Conservation (phyloP, 1,140 invertebrate genomes). For the Wiebesia pumilae region DNA sequence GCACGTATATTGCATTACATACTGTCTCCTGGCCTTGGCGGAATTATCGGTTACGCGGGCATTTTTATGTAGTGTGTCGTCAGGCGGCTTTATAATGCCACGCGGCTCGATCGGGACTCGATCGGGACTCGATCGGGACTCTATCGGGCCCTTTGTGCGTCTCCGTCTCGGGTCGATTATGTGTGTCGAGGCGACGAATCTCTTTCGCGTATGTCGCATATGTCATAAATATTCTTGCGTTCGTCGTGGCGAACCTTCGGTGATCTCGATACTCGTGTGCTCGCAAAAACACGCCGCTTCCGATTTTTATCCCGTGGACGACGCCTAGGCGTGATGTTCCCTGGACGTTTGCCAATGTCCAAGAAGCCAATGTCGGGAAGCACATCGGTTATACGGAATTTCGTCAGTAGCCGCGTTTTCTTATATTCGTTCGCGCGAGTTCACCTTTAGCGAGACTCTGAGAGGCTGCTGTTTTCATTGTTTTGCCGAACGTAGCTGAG, state of each 20-base stretch:
- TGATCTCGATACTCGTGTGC: background rate
- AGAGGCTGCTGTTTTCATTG: background rate
- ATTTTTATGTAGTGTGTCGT: background rate
- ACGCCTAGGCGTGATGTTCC: background rate
- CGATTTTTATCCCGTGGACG: background rate
- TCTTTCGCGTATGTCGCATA: background rate
- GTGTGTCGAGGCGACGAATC: background rate
- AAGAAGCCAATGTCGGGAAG: too few relatives aligned
- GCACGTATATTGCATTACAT: background rate
- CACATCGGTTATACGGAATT: too few relatives aligned
- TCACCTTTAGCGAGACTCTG: too few relatives aligned
- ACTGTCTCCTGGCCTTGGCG: background rate
- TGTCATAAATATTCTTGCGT: background rate
- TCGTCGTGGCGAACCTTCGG: background rate
- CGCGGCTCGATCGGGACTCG: background rate
- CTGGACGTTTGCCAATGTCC: background rate
- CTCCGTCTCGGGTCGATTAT: background rate
- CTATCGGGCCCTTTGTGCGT: background rate
- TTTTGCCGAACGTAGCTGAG: background rate
- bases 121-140: background rate
- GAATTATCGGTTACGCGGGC: slow-evolving; percentile 2
- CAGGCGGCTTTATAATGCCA: background rate
- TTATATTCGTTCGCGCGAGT: too few relatives aligned
- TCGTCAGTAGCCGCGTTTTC: too few relatives aligned
- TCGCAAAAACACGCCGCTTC: background rate